Base-by-base conservation (phyloP, 2,113 vertebrate species). In the Echinops telfairi region DNA sequence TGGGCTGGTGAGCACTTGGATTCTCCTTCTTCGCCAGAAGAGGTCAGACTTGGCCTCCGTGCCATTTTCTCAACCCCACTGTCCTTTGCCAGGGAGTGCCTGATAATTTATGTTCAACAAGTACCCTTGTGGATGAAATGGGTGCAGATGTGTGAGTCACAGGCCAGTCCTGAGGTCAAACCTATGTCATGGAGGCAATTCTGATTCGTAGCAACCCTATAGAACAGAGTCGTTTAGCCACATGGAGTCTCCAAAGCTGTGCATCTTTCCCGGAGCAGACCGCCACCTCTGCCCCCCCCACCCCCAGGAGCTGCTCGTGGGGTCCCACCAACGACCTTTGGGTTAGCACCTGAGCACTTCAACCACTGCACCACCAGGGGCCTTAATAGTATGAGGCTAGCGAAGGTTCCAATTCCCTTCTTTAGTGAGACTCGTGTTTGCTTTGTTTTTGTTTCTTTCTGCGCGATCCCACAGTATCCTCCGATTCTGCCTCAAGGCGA, bases 331-430 rank as follows among this genome's bases (percentile, higher is more conserved):
- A 27, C 4, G 66, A 68, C 29, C 29, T 68, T 68, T 68, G 3
- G 17, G 66, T 31, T 22, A 62, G 60, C 12, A 62, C 7, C 17
- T 22, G 23, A 64, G 20, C 62, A 64, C 62, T 64, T 64, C 23
- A 25, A 64, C 62, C 62, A 27, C 23, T 5, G 62, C 23, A 23
- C 62, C 62, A 64, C 62, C 62, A 64, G 62, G 62, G 66, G 3
- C 66, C 66, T 31, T 31, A 23, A 31, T 29, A 91, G 9, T n/a
- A 53, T 2, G 47, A 7, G 2, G 29, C 40, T 38, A 66, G 87
- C 76, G 43, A 88, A 62, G 43, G 5, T 71, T 76, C 83, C n/a
- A 40, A 10, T 77, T 82, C 87, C 92, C 86, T 96, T 57, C 71
- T 71, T 62, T 93, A 60, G 95, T 10, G 73, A 70, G 71, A 84